Conservation (phyloP, 2,888 invertebrate species). For the Hirtodrosophila confusa region DNA sequence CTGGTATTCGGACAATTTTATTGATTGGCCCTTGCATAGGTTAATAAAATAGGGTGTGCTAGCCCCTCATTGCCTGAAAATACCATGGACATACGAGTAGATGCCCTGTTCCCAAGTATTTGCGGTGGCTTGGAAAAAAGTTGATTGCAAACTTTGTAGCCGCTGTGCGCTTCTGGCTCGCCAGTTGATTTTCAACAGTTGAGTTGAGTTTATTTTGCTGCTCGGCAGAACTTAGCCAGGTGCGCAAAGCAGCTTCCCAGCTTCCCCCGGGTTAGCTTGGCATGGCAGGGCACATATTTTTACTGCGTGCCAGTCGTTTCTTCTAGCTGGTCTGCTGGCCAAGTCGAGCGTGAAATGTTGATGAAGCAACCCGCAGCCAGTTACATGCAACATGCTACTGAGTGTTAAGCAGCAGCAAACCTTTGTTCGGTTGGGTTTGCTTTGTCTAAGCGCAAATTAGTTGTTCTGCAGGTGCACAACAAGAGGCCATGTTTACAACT, state of each 20-base stretch:
- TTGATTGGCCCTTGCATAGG: conserved; percentile 9
- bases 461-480: conserved; percentile 50
- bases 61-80: conserved; percentile 27
- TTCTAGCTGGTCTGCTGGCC: conserved; percentile 42
- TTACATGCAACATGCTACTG: conserved; percentile 39
- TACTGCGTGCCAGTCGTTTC: conserved; percentile 46
- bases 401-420: conserved; percentile 61
- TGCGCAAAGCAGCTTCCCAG: conserved; percentile 40
- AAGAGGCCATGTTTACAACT: conserved; percentile 39
- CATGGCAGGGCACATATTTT: conserved; percentile 8
- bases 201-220: conserved; percentile 74
- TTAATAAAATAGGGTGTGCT: conserved; percentile 24
- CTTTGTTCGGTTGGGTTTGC: conserved; percentile 39
- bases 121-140: conserved; percentile 50
- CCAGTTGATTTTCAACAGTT: conserved; percentile 77
- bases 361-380: conserved; percentile 70
- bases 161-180: conserved; percentile 32
- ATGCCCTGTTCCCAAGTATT: conserved; percentile 57
- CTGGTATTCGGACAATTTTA: conserved; percentile 17
- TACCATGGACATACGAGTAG: conserved; percentile 19
- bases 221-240: conserved; percentile 54
- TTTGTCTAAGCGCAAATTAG: conserved; percentile 71
- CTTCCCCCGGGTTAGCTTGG: conserved; percentile 30
- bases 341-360: conserved; percentile 77
- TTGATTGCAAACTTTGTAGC: conserved; percentile 67